phyloP scores from a whole-genome alignment of 2,113 vertebrate species.

The Scomber scombrus region DNA sequence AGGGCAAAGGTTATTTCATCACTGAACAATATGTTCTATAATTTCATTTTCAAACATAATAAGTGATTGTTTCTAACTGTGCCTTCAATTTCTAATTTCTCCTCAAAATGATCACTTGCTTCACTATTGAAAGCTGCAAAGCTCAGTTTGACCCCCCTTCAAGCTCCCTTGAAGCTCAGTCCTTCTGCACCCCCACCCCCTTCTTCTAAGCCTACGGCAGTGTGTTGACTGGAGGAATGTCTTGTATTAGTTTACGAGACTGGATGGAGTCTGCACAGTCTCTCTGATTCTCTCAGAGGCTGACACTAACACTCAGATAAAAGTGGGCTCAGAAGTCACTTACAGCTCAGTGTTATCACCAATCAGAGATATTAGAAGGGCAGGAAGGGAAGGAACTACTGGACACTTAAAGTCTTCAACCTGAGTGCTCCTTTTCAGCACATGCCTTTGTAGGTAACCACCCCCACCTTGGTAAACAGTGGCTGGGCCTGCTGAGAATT shows the following conservation, averaged over 20 bases:
- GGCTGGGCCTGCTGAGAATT: not conserved
- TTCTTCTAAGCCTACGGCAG: constrained; percentile 51
- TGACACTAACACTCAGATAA: constrained; percentile 22
- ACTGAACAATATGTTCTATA: not conserved
- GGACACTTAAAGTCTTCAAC: constrained; percentile 7
- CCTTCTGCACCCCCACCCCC: not conserved
- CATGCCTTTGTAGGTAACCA: not conserved
- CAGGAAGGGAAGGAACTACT: not conserved
- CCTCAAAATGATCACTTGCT: not conserved
- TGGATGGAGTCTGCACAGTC: constrained; percentile 51
- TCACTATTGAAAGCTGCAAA: not conserved
- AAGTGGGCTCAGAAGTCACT: constrained; percentile 30
- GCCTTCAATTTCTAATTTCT: not conserved
- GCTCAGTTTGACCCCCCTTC: not conserved
- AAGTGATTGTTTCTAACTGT: not conserved
- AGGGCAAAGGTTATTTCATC: constrained; percentile 37
- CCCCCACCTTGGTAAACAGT: not conserved
- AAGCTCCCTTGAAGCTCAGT: not conserved
- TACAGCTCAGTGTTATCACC: constrained; percentile 23
- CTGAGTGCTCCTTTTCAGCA: constrained; percentile 1
- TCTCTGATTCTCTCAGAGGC: constrained; percentile 22
- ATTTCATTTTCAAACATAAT: not conserved
- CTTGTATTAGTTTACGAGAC: constrained; percentile 42
- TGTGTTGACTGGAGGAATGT: constrained; percentile 65
- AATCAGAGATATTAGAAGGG: not conserved